Base-by-base conservation (phyloP, 2,888 invertebrate species). In the Phrixothrix hirtus region DNA sequence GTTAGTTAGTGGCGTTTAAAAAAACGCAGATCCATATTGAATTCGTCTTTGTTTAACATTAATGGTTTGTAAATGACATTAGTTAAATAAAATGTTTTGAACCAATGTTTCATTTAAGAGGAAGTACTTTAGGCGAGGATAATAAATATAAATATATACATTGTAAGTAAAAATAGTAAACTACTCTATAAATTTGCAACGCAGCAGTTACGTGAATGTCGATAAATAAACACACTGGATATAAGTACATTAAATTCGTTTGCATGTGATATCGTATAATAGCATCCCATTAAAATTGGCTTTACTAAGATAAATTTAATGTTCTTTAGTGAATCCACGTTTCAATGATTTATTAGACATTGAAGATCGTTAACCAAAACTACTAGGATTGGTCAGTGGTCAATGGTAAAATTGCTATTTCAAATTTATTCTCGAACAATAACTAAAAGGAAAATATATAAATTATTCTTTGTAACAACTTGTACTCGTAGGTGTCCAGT, bases 331-430 rank as follows among this genome's bases (percentile, higher is more conserved):
- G 41, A 31, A 41, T 41, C 30, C 41, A 31, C 41, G n/a, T n/a
- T 41, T 30, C 27, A 15, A 41, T 43, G 43, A 43, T 43, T 43
- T 43, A 43, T 43, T 26, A 34, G 10, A 12, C 25, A 43, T 34
- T 43, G 15, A 30, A 34, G 34, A 34, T 43, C 43, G 43, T 43
- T 43, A 43, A 34, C 34, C 32, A 43, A 13, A 43, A 41, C 34
- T 43, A 34, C 34, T 34, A 17, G 13, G 43, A 7, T 2, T 43
- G 32, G 21, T 5, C 4, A 21, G 4, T 21, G 21, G 4, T 11
- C 43, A 34, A 32, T 34, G 25, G 14, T 16, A 26, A 43, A 34
- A 43, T 32, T 25, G 16, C 29, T 15, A 26, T 43, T 30, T 31
- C 43, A 14, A 34, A 43, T 34, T 43, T 43, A 43, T 43, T 14